Evolutionary conservation across 2,797 vertebrate genomes (phyloP), one percentile per base, ranked within the genome.

Genomic region (Halcyon smyrnensis): DNA sequence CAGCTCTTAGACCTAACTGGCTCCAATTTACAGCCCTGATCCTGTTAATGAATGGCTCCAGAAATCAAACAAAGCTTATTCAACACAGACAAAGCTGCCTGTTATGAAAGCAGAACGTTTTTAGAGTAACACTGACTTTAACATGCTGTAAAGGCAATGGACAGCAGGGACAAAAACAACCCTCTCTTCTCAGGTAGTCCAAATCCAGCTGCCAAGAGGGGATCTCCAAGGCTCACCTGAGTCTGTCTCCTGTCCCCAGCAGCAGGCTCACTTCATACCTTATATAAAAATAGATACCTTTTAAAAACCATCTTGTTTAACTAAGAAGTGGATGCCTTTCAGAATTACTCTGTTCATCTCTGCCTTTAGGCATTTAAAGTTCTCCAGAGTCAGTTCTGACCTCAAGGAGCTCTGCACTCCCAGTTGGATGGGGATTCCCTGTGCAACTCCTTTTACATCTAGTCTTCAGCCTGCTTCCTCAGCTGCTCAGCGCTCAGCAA

Each of bases 31-130:
- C 93, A 89, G 75, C 78, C 77, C 90, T 93, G 90, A 95, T 89
- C 90, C 93, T 28, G 59, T 48, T 90, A 90, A 94, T 82, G 91
- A 94, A 94, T 77, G 89, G 76, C 87, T 95, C 92, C 89, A 34
- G 12, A 84, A 95, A 95, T 90, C 80, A 95, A 94, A 95, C 76
- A 92, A 91, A 75, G 92, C 78, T 12, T 89, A 91, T 94, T 46
- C 84, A 91, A 83, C 88, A 77, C 86, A 80, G 92, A 89, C 83
- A 92, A 79, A 96, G 93, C 23, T 30, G 45, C 77, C 93, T 34
- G 62, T 76, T 93, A 70, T 16, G 67, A 95, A 85, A 93, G 70
- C 36, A n/a, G 84, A 74, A 54, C 2, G 1, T 67, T 95, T 85
- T 94, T 83, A 34, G 57, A 87, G 63, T 57, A 96, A 94, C 63